Evolutionary conservation across 2,113 vertebrate genomes (phyloP).

Genomic region (Prinia subflava): DNA sequence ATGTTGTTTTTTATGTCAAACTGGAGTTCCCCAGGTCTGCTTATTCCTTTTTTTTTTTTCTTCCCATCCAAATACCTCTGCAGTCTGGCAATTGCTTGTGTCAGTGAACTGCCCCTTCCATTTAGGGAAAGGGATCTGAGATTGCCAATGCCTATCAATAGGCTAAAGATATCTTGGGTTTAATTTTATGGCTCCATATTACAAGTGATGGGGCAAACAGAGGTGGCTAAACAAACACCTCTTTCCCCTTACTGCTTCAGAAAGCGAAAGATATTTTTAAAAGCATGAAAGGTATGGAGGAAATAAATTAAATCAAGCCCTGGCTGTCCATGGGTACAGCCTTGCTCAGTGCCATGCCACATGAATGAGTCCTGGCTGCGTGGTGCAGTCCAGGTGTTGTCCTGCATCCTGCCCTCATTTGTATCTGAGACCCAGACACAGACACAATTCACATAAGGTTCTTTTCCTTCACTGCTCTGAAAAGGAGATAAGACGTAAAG

Average conservation of each 20-base stretch:
- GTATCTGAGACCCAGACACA: not conserved
- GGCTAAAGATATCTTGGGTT: not conserved
- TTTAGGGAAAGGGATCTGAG: not conserved
- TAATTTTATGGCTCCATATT: not conserved
- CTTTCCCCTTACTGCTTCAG: not conserved
- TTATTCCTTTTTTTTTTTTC: not conserved
- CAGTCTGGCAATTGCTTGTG: not conserved
- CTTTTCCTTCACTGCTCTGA: not conserved
- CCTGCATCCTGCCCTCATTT: not conserved
- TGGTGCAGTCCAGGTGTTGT: not conserved
- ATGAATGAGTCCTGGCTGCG: fast-evolving
- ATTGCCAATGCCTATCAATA: not conserved
- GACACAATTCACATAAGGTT: no score
- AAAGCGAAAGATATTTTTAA: not conserved
- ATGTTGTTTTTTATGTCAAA: constrained; percentile 44
- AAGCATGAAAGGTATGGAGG: not conserved
- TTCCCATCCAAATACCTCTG: not conserved
- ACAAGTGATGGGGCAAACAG: not conserved
- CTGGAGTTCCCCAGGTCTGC: constrained; percentile 5
- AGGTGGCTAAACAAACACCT: not conserved
- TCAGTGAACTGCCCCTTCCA: not conserved
- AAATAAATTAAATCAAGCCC: not conserved
- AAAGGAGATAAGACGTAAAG: not conserved
- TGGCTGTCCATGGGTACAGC: not conserved
- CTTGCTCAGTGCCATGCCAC: not conserved